Percentiles rank a stretch among this genome's conserved stretches.
phyloP scores from a whole-genome alignment of 2,113 vertebrate species.

The Proteles cristata region DNA sequence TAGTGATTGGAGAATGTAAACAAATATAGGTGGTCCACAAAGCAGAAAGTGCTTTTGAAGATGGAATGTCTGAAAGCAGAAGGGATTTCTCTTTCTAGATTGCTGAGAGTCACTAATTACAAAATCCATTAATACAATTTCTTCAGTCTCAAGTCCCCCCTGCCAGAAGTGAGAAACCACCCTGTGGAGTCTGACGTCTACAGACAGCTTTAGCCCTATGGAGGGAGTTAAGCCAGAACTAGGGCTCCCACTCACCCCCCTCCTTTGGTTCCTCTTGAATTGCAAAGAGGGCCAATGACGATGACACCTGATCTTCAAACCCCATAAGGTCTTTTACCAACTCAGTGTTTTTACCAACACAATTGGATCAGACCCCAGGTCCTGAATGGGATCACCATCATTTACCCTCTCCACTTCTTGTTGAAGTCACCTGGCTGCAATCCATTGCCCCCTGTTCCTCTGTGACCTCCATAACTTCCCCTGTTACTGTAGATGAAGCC shows the following conservation, averaged over 20 bases:
- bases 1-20: background rate
- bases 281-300: background rate
- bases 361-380: background rate
- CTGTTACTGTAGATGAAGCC: background rate
- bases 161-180: background rate
- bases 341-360: background rate
- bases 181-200: background rate
- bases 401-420: background rate
- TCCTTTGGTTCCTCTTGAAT: background rate
- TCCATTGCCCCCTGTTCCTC: background rate
- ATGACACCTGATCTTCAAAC: background rate
- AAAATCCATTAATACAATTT: background rate
- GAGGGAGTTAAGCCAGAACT: background rate
- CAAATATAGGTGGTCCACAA: background rate
- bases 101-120: background rate
- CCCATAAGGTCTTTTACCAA: background rate
- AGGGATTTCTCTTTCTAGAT: background rate
- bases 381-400: background rate
- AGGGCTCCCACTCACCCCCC: background rate
- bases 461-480: background rate
- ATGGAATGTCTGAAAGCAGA: background rate
- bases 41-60: background rate
- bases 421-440: background rate
- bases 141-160: background rate
- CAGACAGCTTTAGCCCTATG: background rate